Evolutionary conservation across 2,113 vertebrate genomes (phyloP).

Genomic region (Hippocampus zosterae): DNA sequence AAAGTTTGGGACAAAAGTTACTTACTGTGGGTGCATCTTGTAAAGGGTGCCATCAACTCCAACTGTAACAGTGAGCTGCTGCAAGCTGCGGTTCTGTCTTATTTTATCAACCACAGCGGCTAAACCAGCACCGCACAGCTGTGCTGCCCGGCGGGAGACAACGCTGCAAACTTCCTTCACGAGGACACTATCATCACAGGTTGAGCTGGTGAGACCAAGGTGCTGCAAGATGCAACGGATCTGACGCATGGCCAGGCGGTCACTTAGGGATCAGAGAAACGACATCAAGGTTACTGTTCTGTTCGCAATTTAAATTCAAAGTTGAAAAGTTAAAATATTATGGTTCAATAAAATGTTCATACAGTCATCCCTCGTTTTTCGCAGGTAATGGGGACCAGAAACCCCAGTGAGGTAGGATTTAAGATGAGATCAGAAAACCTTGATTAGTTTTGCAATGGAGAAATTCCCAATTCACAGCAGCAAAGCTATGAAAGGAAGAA

Average conservation of each 20-base stretch:
- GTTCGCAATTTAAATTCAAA: too few species aligned
- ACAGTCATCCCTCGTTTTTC: too few species aligned
- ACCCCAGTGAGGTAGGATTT: too few species aligned
- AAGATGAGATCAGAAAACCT: too few species aligned
- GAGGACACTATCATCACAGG: constrained; percentile 91
- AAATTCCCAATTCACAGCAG: too few species aligned
- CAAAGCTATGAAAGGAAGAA: too few species aligned
- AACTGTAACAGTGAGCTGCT: constrained; percentile 82
- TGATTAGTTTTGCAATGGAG: too few species aligned
- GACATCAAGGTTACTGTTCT: neutral
- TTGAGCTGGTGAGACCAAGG: constrained; percentile 85
- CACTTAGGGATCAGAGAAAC: constrained; percentile 66
- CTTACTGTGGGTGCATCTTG: constrained; percentile 96
- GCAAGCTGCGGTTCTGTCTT: constrained; percentile 83
- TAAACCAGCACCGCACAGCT: constrained; percentile 89
- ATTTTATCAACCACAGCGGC: constrained; percentile 93
- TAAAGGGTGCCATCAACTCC: constrained; percentile 95
- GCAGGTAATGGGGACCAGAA: too few species aligned
- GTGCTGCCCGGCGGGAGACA: constrained; percentile 82
- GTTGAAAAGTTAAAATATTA: too few species aligned
- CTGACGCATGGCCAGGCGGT: constrained; percentile 90
- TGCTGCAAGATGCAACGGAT: constrained; percentile 91
- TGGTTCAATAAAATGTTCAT: too few species aligned
- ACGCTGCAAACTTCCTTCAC: constrained; percentile 94
- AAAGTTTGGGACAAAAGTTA: neutral